Base-by-base conservation (phyloP, 2,888 invertebrate species). In the Melitaea athalia region DNA sequence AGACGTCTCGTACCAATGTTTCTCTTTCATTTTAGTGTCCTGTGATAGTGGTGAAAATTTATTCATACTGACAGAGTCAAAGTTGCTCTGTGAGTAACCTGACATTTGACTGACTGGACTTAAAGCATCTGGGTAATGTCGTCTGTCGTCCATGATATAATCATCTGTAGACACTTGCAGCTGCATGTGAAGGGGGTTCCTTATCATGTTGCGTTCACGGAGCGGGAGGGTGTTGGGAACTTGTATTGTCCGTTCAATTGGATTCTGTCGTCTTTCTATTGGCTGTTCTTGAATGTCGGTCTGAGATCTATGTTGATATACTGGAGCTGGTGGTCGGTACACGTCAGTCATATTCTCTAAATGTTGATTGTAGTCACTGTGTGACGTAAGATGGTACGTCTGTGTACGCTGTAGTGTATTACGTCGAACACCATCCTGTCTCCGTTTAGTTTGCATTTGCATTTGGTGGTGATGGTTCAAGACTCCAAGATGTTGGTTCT, bases 1-100 rank as follows among this genome's bases (percentile, higher is more conserved):
- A 5, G 95, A 94, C 0, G 95, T 95, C 81, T 95, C 95, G 79
- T 95, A 95, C 95, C 95, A 95, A 74, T 95, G 94, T 75, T 95
- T 95, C 78, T 95, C 95, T 81, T 93, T 92, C 8, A 85, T 79
- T 81, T 86, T 92, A 74, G 84, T 81, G 65, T 93, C 92, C 72
- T 90, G 91, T 61, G 89, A 91, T 3, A 88, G 78, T 55, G 92
- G 91, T 7, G 92, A 92, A 74, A 86, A 91, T 72, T 90, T 91
- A 69, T 85, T 89, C 85, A 89, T 86, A 69, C 88, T 86, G 7
- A 88, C 84, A 4, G 91, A 89, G 71, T 92, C 92, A 78, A 89
- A 91, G 74, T 87, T 89, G 5, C 81, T 77, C 68, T 84, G 83
- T 5, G 89, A 89, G 70, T 87, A 91, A 1, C 88, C 87, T 12